Base-by-base conservation (phyloP, 2,113 vertebrate genomes). In the Platichthys flesus region DNA sequence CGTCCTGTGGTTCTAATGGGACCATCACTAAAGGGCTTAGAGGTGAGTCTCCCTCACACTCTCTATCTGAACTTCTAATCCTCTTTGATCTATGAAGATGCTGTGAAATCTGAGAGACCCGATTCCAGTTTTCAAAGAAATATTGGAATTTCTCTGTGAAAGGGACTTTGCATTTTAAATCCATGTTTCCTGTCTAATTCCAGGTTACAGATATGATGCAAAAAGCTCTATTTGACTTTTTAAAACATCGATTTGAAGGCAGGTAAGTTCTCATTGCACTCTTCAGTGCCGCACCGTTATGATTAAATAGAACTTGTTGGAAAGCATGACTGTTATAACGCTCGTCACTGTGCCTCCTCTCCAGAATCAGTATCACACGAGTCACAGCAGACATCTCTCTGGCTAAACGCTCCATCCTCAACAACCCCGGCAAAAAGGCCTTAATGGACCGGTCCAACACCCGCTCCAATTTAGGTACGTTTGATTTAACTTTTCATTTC, bases 121-220 rank as follows among this genome's bases (percentile, higher is more conserved):
- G 7, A 23, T 55, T 23, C 21, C 14, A 31, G 31, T 45, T 45
- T 14, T 45, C 42, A 45, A 45, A 45, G 10, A 45, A 45, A 51
- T 51, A 18, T 51, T 18, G 15, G 6, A 16, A 51, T 51, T 18
- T 51, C n/a, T 18, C 1, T 31, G 1, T 31, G 31, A 31, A 31
- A 31, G 31, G 31, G 31, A 31, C 20, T 20, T 52, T 52, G 2
- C 40, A 42, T 42, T 64, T 55, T 54, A 76, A 67, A 35, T 45
- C 18, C 20, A 15, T 47, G n/a, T 69, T 47, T 79, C 47, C n/a
- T 74, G 10, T 85, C 20, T 49, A 20, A 76, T 94, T 95, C 26
- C 88, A 99, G 98, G 97, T 99, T 81, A 99, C 98, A 86, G 98
- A 99, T 90, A 99, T 99, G 98, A 99, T 99, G 98, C 98, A 99